phyloP scores from a whole-genome alignment of 64 coral and sea anemone genomes.

The Platygyra sinensis region DNA sequence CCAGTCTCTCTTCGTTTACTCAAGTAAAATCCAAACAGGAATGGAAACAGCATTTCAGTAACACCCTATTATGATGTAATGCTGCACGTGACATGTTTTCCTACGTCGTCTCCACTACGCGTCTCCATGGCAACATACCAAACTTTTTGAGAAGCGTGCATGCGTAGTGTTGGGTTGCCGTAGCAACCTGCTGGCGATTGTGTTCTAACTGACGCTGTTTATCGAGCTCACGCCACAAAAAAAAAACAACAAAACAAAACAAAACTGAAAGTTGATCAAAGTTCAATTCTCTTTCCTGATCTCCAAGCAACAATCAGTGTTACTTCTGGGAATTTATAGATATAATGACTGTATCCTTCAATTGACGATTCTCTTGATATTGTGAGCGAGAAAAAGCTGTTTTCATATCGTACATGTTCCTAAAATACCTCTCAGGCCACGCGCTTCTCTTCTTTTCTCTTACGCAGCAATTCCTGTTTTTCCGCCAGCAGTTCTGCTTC shows the following conservation, averaged over 20 bases:
- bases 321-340: too few species aligned
- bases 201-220: slow-evolving; percentile 86
- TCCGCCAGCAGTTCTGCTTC: slow-evolving; percentile 79
- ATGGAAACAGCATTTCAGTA: slow-evolving; percentile 63
- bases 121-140: slow-evolving; percentile 94
- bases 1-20: slow-evolving; percentile 55
- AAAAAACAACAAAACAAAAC: not conserved
- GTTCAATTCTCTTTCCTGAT: too few species aligned
- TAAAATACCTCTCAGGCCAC: slow-evolving; percentile 71
- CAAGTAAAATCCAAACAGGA: slow-evolving; percentile 71
- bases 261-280: not conserved
- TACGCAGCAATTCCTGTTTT: slow-evolving; percentile 78
- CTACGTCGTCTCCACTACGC: slow-evolving; percentile 50
- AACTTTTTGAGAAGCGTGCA: slow-evolving; percentile 74
- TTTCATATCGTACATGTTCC: too few species aligned
- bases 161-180: slow-evolving; percentile 71
- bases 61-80: slow-evolving; percentile 35
- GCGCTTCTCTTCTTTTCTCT: slow-evolving; percentile 86
- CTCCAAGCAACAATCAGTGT: too few species aligned
- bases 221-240: slow-evolving; percentile 79
- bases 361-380: not conserved
- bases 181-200: slow-evolving; percentile 51
- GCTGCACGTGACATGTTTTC: slow-evolving; percentile 66
- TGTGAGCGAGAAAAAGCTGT: too few species aligned
- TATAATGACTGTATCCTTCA: too few species aligned